Percentiles rank a stretch among this genome's conserved stretches.
Evolutionary conservation across 2,888 invertebrate species (phyloP).

Genomic region (Troglohyphantes excavatus): DNA sequence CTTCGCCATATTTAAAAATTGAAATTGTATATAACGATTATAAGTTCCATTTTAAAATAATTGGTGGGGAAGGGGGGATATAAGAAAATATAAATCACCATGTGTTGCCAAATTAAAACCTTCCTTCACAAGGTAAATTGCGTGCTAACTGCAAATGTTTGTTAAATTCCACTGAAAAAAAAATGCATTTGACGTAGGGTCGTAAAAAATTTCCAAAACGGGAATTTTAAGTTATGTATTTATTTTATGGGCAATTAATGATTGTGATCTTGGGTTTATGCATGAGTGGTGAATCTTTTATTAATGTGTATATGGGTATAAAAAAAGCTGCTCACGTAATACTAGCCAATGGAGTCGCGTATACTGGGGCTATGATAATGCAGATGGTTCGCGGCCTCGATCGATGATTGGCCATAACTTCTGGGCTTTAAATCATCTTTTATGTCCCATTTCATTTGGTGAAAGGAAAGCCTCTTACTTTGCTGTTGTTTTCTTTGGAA

Average conservation of each 20-base stretch:
- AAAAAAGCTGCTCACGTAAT: not conserved
- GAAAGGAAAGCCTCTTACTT: too few species aligned
- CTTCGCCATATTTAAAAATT: too few species aligned
- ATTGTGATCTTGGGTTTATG: constrained; percentile 1
- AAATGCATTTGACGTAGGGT: not conserved
- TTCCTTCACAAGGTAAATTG: too few species aligned
- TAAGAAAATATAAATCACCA: too few species aligned
- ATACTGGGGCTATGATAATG: not conserved
- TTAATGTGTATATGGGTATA: not conserved
- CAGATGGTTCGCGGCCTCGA: not conserved
- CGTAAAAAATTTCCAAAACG: not conserved
- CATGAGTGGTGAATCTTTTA: constrained; percentile 5
- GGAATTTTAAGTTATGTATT: not conserved
- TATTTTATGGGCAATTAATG: constrained; percentile 7
- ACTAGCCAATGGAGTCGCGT: not conserved
- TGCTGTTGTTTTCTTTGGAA: too few species aligned
- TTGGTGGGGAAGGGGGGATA: too few species aligned
- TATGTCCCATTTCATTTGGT: constrained; percentile 1
- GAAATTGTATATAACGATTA: too few species aligned
- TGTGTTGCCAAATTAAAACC: too few species aligned
- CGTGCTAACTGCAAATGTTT: too few species aligned
- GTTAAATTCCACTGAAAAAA: not conserved
- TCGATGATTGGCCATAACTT: constrained; percentile 5
- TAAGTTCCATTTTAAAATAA: too few species aligned
- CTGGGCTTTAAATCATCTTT: constrained; percentile 5